Percentiles rank a stretch among this genome's conserved stretches.
Conservation (phyloP, 2,888 invertebrate genomes). For the Lithophane ornitopus region DNA sequence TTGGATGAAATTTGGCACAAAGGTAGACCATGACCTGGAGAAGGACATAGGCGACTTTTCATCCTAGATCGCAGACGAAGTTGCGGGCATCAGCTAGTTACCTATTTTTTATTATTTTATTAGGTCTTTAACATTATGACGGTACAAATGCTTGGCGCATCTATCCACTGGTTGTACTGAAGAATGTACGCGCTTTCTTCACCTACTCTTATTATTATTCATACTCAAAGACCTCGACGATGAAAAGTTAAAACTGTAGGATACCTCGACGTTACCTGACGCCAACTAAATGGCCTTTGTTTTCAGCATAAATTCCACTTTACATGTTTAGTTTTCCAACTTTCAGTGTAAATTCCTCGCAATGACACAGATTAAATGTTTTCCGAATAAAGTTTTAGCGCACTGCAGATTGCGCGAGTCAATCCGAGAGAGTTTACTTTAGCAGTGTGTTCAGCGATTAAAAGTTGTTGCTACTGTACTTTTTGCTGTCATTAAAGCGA, state of each 20-base stretch:
- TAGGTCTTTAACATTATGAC: too few relatives aligned
- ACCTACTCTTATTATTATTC: constrained; percentile 23
- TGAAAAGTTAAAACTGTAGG: constrained; percentile 62
- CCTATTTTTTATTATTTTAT: too few relatives aligned
- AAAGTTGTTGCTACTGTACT: constrained; percentile 14
- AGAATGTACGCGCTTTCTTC: neutral
- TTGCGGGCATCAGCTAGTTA: too few relatives aligned
- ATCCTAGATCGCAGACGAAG: too few relatives aligned
- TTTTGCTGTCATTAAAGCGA: neutral
- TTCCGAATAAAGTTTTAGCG: constrained; percentile 63
- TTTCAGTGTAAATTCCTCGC: constrained; percentile 59
- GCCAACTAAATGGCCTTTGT: constrained; percentile 75
- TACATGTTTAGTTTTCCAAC: constrained; percentile 70
- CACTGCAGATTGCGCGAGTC: constrained; percentile 64
- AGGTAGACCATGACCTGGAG: too few relatives aligned
- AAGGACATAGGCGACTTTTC: too few relatives aligned
- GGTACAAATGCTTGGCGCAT: neutral
- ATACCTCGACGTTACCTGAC: constrained; percentile 71
- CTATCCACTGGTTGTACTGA: neutral
- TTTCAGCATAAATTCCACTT: constrained; percentile 73
- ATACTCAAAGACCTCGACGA: constrained; percentile 54
- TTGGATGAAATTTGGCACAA: too few relatives aligned
- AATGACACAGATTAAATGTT: constrained; percentile 70
- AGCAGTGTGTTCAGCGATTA: constrained; percentile 28
- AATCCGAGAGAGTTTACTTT: constrained; percentile 45